Evolutionary conservation across 1,140 invertebrate genomes (phyloP).

Genomic region (Trinorchestia longiramus): DNA sequence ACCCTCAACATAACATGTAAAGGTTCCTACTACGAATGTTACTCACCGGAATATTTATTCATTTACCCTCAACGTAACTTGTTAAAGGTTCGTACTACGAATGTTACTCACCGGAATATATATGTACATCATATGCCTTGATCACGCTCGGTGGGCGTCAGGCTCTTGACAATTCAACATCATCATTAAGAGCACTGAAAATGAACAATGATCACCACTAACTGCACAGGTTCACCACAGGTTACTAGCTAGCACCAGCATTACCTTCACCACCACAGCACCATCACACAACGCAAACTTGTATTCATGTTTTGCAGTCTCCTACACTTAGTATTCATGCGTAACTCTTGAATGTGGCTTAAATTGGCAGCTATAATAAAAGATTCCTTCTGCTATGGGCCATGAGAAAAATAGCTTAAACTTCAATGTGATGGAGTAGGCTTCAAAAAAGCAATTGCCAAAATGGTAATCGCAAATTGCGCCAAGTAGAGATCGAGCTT

Average conservation of each 20-base stretch:
- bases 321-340: neutral
- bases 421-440: neutral
- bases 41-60: no score
- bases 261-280: conserved; percentile 21
- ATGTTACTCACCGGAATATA: conserved; percentile 25
- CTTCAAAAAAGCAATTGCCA: neutral
- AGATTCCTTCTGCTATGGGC: neutral
- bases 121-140: conserved; percentile 51
- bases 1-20: no score
- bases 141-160: neutral
- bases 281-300: neutral
- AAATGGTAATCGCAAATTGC: conserved; percentile 21
- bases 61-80: no score
- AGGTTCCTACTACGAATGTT: no score
- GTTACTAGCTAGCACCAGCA: neutral
- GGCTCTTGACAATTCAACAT: neutral
- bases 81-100: neutral
- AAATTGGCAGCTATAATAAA: neutral
- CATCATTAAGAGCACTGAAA: conserved; percentile 7
- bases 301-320: neutral
- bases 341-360: neutral
- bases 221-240: conserved; percentile 29
- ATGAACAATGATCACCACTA: conserved; percentile 12
- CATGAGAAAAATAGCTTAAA: neutral
- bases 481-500: neutral